Base-by-base conservation (phyloP, 2,888 invertebrate species). In the Minunthozetes semirufus region DNA sequence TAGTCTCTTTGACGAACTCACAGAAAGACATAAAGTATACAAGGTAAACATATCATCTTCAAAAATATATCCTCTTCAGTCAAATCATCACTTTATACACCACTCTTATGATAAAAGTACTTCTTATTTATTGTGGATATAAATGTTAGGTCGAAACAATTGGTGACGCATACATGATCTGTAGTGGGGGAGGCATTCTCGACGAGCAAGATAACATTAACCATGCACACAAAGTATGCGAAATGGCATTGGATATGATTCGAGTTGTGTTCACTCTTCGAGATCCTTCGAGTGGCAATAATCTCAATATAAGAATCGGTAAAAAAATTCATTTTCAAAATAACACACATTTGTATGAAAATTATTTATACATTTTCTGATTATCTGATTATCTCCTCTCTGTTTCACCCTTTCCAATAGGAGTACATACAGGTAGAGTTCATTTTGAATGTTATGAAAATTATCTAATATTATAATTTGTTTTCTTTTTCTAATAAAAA, bases 91-190 rank as follows among this genome's bases (percentile, higher is more conserved):
- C n/a, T n/a, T n/a, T n/a, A n/a, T n/a, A n/a, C n/a, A n/a, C n/a
- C n/a, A n/a, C n/a, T n/a, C n/a, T n/a, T n/a, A n/a, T n/a, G n/a
- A n/a, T n/a, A n/a, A n/a, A n/a, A n/a, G n/a, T n/a, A n/a, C n/a
- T 33, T 33, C 33, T 5, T 33, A 33, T 33, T 33, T 3, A 33
- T 8, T 33, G 33, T 33, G 3, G 6, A 17, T 33, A 3, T 25
- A 6, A 5, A 0, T 25, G 42, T 38, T 82, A 94, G 93, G 93
- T 94, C 53, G 97, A 97, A 85, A 97, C 97, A 0, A 96, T 97
- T 79, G 96, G 97, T 0, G 97, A 98, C 82, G 97, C 97, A 0
- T 98, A 97, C 82, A 96, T 98, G 96, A 94, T 96, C 0, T 97
- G 96, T 0, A 92, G 94, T 0, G 97, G 97, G 0, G 95, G 95